Evolutionary conservation across 1,140 invertebrate species (phyloP), one percentile per base, ranked within the genome.

Genomic region (Helicoverpa zea): DNA sequence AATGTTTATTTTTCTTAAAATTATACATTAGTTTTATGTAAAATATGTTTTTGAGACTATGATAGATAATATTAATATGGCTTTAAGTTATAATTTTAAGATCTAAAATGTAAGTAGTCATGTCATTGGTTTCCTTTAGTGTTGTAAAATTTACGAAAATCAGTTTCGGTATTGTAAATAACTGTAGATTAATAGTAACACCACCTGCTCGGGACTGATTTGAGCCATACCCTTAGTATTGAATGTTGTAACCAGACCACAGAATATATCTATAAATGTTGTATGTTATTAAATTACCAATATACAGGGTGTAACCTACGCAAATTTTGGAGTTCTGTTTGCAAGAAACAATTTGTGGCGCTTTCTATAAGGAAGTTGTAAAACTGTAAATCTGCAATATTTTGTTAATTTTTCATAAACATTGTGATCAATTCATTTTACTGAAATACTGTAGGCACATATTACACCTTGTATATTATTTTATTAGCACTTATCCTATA

Each of bases 131-230:
- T 85, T 83, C 29, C 12, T 77, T 80, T 76, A 83, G 63, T 68
- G 52, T 64, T 74, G 66, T 81, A 80, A 56, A 75, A 64, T 74
- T 83, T 54, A 43, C 54, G 43, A 64, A 61, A 84, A 83, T 86
- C 86, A 88, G 87, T 91, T 90, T 91, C 87, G 86, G 83, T 87
- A 83, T 75, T 90, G 88, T 90, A 89, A 80, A 89, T 89, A 86
- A 84, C 81, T 84, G 35, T 43, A 43, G 35, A 43, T 43, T 43
- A 80, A 84, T 84, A 79, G 66, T 81, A 77, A 73, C 76, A 90
- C 85, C 88, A 90, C 87, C 89, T 86, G 85, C 68, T 90, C 85
- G 89, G 87, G 89, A 92, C 90, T 92, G 90, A 90, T 87, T 83
- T 88, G 77, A 85, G 91, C 91, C 91, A 92, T 92, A 91, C 83